These are phyloP conservation scores for Dione juno DNA, from an alignment of 2,888 invertebrate genomes.

Conservation along the genomic window DNA sequence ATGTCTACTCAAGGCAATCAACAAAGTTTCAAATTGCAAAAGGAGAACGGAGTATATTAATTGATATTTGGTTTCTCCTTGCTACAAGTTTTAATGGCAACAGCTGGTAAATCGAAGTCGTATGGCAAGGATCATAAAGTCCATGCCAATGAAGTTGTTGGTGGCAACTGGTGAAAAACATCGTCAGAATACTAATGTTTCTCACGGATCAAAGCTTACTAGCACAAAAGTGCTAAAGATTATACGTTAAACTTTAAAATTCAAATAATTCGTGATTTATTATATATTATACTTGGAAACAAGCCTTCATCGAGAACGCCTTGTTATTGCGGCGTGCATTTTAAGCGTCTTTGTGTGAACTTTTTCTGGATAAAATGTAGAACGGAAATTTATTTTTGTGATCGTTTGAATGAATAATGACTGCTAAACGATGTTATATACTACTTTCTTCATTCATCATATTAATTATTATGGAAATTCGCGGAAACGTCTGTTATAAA, in stretches of 20 bases:
- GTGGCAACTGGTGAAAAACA: too few species aligned
- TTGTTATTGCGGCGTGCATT: neutral
- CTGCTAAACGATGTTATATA: neutral
- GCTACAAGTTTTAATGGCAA: too few species aligned
- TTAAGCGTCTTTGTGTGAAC: neutral
- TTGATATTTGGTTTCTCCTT: too few species aligned
- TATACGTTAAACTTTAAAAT: neutral
- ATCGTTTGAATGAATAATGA: slow-evolving; percentile 3
- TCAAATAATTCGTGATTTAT: slow-evolving; percentile 2
- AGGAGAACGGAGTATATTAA: too few species aligned
- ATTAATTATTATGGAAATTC: neutral
- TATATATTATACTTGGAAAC: slow-evolving; percentile 14
- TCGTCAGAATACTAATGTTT: too few species aligned
- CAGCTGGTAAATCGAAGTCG: too few species aligned
- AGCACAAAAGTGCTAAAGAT: neutral
- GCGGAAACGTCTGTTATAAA: neutral
- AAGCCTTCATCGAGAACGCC: slow-evolving; percentile 1
- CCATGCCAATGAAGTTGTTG: too few species aligned
- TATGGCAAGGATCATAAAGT: too few species aligned
- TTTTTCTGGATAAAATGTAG: neutral
- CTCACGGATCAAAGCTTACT: too few species aligned
- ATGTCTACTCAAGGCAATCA: too few species aligned
- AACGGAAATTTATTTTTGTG: slow-evolving; percentile 5
- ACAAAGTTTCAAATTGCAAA: too few species aligned
- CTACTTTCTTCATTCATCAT: neutral